Evolutionary conservation across 2,888 invertebrate species (phyloP), one percentile per base, ranked within the genome.

Genomic region (Ophion costatus): DNA sequence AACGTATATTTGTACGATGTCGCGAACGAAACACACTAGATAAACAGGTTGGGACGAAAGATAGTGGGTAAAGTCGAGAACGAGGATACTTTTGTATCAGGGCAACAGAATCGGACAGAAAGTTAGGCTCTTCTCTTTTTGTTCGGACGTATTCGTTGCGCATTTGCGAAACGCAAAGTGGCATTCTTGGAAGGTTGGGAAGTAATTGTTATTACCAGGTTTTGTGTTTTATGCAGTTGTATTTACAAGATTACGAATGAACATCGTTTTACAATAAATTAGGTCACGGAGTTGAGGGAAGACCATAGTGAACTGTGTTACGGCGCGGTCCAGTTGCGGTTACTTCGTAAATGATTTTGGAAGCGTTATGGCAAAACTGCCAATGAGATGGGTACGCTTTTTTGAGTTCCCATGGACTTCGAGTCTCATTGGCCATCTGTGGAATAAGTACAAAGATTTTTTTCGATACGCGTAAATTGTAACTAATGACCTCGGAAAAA

Each of bases 81-180:
- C 86, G 87, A 87, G 89, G 91, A 91, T 91, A 90, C 88, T 91
- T 90, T 91, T 88, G 89, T 90, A 90, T 86, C 90, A 90, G 91
- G 88, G 82, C 75, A 88, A 64, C 89, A 91, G 89, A 82, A 91
- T 69, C 57, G 38, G n/a, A 20, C 17, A 88, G 89, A 86, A 89
- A 80, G 85, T 57, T 24, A 11, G 87, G n/a, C 51, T 33, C 51
- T 66, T 9, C 70, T 10, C 38, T 78, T 74, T 20, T 66, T 59
- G 56, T 14, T 67, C 73, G 61, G 29, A 66, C 76, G 76, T 76
- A 29, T 11, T 74, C 76, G 78, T 77, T 64, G 73, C 59, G 79
- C 71, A 76, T 61, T 82, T 78, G 73, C 29, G 63, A 77, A 67
- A 74, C 78, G 51, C 76, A 63, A 69, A 80, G 69, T 29, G 29